Base-by-base conservation (phyloP, 2,797 vertebrate species). In the Staurois parvus region DNA sequence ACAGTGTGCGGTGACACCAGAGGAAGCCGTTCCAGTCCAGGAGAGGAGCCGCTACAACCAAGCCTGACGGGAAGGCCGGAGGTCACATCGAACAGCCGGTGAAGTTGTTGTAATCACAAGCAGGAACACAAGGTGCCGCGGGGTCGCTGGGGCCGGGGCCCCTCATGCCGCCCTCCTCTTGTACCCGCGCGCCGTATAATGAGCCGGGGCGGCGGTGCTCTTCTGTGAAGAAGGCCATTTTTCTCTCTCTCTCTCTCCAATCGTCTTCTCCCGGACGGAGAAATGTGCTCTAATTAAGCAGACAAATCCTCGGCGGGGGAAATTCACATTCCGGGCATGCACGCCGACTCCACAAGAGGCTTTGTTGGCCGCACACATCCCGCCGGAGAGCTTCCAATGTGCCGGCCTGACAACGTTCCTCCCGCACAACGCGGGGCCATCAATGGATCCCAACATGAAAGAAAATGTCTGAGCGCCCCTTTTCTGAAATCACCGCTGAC, bases 201-300 rank as follows among this genome's bases (percentile, higher is more conserved):
- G 56, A 77, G 30, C 56, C 29, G 11, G 30, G 45, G 56, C 26
- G 15, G 37, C 52, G n/a, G 29, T 28, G 56, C 30, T 64, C 56
- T 37, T 12, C 29, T n/a, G 52, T 37, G 45, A 40, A 48, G 37
- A 62, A 37, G 8, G 62, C 26, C 52, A 64, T 37, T 3, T 37
- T 24, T 37, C 29, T 34, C 52, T 64, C 75, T 37, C 48, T 37
- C 29, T 34, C 52, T 64, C 75, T 37, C 48, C 75, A 64, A 40
- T 52, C 11, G n/a, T 2, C 19, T 34, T 19, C 32, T 13, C 26
- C 45, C 30, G 24, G n/a, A 64, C 52, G 24, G 75, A 62, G 64
- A 77, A 77, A 59, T 64, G 21, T 1, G 29, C 45, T 62, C 75
- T 77, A 77, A 77, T 77, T 77, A 77, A 64, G 52, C 75, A 77